Evolutionary conservation across 1,140 invertebrate species (phyloP), one percentile per base, ranked within the genome.

Genomic region (Halesus radiatus): DNA sequence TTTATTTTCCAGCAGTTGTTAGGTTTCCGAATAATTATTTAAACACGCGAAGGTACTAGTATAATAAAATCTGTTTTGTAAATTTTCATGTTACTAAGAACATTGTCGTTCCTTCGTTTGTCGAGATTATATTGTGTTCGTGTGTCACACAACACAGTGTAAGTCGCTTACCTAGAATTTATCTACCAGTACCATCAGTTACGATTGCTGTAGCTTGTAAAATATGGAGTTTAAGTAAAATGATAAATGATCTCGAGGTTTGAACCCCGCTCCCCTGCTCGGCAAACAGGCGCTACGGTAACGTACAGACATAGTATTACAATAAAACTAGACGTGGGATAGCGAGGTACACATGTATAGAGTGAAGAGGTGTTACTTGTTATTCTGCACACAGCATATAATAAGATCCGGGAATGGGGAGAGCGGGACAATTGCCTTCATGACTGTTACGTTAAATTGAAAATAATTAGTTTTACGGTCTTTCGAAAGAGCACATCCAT

Each of bases 201-300:
- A 52, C 32, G 75, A 77, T 77, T 60, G 56, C 22, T 60, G 60
- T 50, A 53, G 58, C 37, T 66, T 66, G 37, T 77, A 76, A 76
- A 58, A 77, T 81, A 79, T 70, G 52, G 76, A 79, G 80, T 78
- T 81, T 81, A 78, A 62, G 80, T 81, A 81, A 78, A 79, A 81
- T 81, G 80, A 81, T 81, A 81, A 81, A 81, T 75, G 76, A 81
- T 58, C 76, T 52, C 7, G 50, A 70, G 80, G 76, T 66, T 81
- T 78, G 72, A 74, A 77, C 76, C 80, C 37, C 76, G 45, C 70
- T 16, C 73, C 60, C 75, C 16, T 16, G 22, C 52, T 20, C 68
- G 15, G 26, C 53, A 16, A 16, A 50, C 15, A 70, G n/a, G 26
- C 26, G 26, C 26, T 29, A 2, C 2, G 26, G 26, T 5, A 2